Base-by-base conservation (phyloP, 2,113 vertebrate species). In the Oryzias woworae region DNA sequence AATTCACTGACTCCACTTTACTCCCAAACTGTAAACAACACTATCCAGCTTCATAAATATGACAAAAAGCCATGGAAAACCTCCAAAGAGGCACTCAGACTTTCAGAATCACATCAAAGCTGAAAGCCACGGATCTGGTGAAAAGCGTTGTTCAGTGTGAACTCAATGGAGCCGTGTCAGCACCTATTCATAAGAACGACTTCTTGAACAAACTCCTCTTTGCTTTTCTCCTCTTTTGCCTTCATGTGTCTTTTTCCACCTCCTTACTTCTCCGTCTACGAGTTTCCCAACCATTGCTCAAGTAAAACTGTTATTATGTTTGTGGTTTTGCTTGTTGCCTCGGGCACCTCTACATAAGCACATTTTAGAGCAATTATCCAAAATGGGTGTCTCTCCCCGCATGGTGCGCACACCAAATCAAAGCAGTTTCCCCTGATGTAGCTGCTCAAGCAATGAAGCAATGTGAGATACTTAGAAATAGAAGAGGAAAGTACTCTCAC, bases 361-460 rank as follows among this genome's bases (percentile, higher is more conserved):
- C 82, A 88, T 89, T 83, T 88, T 78, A 79, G 75, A 75, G 79
- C 78, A 85, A 89, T 91, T 91, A 91, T 85, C 76, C 75, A 76
- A 83, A 87, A 87, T 82, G 78, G 74, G 82, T 77, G 77, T 80
- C 75, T 88, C 72, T 78, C 78, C 66, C 77, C 84, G 62, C 70
- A 71, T 55, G 67, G 71, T 58, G 53, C 59, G 73, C 57, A 45
- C 82, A 77, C 85, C 78, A 82, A 86, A 88, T 86, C 81, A 76
- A 69, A 87, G 80, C 74, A 54, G 74, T 71, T 80, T 80, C 65
- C 77, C 71, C 61, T 60, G 58, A 66, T 78, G 68, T 69, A 80
- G 80, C 66, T 68, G 71, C 74, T 83, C 53, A 53, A 71, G 84
- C 79, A 82, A 80, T 80, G 75, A 83, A 85, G 74, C 72, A 71